Base-by-base conservation (phyloP, 2,113 vertebrate genomes). In the Laterallus jamaicensis region DNA sequence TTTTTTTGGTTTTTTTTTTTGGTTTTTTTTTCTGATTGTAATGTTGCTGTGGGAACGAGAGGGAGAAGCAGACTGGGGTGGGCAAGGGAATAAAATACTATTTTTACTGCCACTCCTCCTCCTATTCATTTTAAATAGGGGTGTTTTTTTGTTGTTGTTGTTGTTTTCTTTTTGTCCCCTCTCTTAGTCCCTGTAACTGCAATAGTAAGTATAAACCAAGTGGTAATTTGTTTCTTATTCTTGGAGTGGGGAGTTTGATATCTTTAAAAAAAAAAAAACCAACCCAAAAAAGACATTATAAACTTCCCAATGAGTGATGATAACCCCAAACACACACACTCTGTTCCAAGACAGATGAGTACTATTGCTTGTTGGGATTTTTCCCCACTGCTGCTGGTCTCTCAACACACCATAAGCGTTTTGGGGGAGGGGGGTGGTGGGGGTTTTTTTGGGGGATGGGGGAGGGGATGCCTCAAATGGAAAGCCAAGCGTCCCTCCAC, bases 31-130 rank as follows among this genome's bases (percentile, higher is more conserved):
- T 32, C 97, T 95, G 91, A 97, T 98, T 99, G 98, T 99, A 98
- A 98, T 95, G 98, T 99, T 98, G 98, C 98, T 97, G 98, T 99
- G 98, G 98, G 98, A 98, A 98, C 95, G 98, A 96, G 97, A 98
- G 98, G 97, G 97, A 97, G 96, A 97, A 97, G 97, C 98, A 97
- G 97, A 95, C 92, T 87, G 97, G 97, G 98, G 97, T 97, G 97
- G 95, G 97, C 54, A 84, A 96, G 97, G 95, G 98, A 97, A 98
- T 97, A 97, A 98, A 98, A 96, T 97, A 97, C 97, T 98, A 98
- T 98, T 98, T 98, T 98, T 98, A 98, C 98, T 98, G 97, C 97
- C 97, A 96, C 97, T 98, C 97, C 97, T 98, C 95, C 90, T 96
- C 90, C 95, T 92, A 63, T 96, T 96, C 90, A 78, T 96, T 96